Percentiles rank a stretch among this genome's conserved stretches.
Conservation (phyloP, 1,140 invertebrate species). For the Cotesia chilonis region DNA sequence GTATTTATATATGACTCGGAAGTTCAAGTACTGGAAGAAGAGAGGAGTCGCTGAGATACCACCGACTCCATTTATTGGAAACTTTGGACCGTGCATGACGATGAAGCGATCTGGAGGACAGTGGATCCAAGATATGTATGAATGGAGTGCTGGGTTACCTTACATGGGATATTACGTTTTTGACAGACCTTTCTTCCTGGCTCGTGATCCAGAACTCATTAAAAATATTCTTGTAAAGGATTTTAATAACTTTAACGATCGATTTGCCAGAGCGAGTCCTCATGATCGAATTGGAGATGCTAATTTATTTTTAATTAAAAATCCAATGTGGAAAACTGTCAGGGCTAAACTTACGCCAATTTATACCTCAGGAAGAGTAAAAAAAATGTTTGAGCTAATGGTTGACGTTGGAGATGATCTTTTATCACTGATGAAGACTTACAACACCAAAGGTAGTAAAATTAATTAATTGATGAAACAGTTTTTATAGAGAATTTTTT, state of each 20-base stretch:
- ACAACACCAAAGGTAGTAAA: no score
- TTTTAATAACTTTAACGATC: slow-evolving; percentile 60
- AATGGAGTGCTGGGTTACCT: slow-evolving; percentile 33
- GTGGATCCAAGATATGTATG: slow-evolving; percentile 43
- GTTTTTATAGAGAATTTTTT: no score
- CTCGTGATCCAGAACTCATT: slow-evolving; percentile 62
- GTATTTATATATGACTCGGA: slow-evolving; percentile 53
- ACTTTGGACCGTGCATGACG: slow-evolving; percentile 41
- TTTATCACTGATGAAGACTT: slow-evolving; percentile 46
- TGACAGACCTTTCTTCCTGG: slow-evolving; percentile 55
- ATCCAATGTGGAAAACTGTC: slow-evolving; percentile 58
- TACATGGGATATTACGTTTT: slow-evolving; percentile 58
- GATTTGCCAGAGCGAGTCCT: slow-evolving; percentile 41
- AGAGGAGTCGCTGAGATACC: slow-evolving; percentile 46
- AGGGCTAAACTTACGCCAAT: slow-evolving; percentile 59
- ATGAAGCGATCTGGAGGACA: slow-evolving; percentile 31
- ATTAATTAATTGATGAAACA: no score
- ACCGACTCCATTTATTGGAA: slow-evolving; percentile 54
- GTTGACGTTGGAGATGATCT: slow-evolving; percentile 56
- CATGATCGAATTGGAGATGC: slow-evolving; percentile 46
- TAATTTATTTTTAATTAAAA: slow-evolving; percentile 53
- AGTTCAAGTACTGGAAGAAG: slow-evolving; percentile 61
- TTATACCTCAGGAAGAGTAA: slow-evolving; percentile 61
- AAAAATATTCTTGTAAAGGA: slow-evolving; percentile 65
- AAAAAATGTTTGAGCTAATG: slow-evolving; percentile 61